These are phyloP conservation scores for Pandion haliaetus DNA, from an alignment of 2,113 vertebrate species.

Conservation along the genomic window DNA sequence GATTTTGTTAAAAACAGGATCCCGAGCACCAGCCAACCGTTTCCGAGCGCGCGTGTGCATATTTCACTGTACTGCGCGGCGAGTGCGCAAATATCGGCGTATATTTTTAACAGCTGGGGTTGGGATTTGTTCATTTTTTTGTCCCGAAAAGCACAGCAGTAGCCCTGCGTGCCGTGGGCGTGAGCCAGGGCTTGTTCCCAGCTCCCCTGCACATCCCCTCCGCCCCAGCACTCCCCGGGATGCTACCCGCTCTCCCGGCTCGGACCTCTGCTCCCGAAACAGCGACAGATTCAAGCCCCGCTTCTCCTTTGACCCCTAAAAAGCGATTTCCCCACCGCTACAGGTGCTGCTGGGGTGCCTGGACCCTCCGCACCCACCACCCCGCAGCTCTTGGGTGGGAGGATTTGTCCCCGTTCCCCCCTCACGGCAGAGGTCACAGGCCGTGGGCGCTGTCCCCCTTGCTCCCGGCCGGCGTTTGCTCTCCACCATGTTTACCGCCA, in stretches of 20 bases:
- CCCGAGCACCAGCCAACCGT: neutral
- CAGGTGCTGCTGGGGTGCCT: neutral
- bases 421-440: fast-evolving
- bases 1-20: neutral
- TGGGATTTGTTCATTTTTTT: neutral
- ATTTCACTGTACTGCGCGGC: fast-evolving
- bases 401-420: neutral
- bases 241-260: fast-evolving
- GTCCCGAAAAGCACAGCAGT: neutral
- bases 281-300: fast-evolving
- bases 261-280: fast-evolving
- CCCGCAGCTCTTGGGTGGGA: neutral
- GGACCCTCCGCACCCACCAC: fast-evolving
- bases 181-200: neutral
- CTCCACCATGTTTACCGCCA: neutral
- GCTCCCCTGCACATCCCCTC: neutral
- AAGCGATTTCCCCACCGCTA: neutral
- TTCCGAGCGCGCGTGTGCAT: fast-evolving
- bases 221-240: neutral
- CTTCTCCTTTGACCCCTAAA: neutral
- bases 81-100: neutral
- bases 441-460: fast-evolving
- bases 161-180: fast-evolving
- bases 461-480: neutral
- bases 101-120: neutral